phyloP scores from a whole-genome alignment of 2,113 vertebrate species.

The Gracilinanus agilis region DNA sequence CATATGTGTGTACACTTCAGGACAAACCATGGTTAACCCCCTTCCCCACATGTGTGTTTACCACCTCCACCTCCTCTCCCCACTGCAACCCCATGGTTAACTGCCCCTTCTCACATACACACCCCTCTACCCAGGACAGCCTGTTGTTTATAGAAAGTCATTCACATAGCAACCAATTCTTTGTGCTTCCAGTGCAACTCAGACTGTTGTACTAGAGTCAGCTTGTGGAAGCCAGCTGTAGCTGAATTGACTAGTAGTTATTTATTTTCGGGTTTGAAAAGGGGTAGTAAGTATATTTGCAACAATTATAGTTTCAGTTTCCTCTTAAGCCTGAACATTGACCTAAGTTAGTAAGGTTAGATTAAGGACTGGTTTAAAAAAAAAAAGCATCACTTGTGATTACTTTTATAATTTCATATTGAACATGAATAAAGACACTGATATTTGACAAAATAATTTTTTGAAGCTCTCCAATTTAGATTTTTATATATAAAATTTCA shows the following conservation, averaged over 20 bases:
- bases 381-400: neutral
- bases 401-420: neutral
- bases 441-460: neutral
- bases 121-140: fast-evolving
- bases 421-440: neutral
- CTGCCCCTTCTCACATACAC: no score
- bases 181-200: no score
- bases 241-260: no score
- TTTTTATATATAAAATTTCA: neutral
- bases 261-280: neutral
- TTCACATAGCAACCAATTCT: no score
- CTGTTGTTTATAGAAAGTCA: no score
- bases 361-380: neutral
- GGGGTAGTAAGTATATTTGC: neutral
- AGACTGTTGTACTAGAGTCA: neutral
- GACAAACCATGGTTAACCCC: no score
- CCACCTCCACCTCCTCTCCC: no score
- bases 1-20: no score
- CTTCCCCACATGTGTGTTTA: no score
- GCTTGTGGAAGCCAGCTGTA: neutral
- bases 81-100: no score
- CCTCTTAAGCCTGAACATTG: neutral
- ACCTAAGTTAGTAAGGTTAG: neutral
- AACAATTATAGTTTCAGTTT: neutral
- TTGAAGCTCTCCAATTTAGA: neutral